These are phyloP conservation scores for Pteruthius melanotis DNA, from an alignment of 2,113 vertebrate species.

Conservation along the genomic window DNA sequence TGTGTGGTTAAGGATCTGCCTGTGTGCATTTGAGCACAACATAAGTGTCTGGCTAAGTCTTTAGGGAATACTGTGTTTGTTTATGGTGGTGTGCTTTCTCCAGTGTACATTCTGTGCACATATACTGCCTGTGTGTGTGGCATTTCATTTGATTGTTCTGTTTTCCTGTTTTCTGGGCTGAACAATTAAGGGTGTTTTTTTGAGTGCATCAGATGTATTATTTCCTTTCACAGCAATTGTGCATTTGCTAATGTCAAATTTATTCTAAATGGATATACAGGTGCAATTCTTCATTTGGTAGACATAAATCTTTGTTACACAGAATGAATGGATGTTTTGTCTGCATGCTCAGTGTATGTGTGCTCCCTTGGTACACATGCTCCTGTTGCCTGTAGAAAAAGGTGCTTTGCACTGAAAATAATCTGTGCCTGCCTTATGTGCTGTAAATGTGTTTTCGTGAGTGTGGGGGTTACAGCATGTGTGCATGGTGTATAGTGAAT, in stretches of 20 bases:
- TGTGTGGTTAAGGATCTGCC: background rate
- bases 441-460: background rate
- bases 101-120: background rate
- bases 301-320: background rate
- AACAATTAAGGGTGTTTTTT: background rate
- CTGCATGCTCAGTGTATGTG: background rate
- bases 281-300: background rate
- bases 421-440: background rate
- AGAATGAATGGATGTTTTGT: background rate
- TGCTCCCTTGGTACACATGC: background rate
- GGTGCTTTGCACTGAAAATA: background rate
- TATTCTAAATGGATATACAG: background rate
- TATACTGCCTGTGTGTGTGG: background rate
- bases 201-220: background rate
- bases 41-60: background rate
- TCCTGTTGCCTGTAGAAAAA: background rate
- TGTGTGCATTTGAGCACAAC: background rate
- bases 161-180: conserved; percentile 9
- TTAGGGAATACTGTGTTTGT: background rate
- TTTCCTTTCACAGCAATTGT: background rate
- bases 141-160: background rate
- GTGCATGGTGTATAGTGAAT: background rate
- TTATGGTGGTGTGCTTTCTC: background rate
- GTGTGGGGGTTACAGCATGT: background rate
- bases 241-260: background rate